Percentiles rank a stretch among this genome's conserved stretches.
These are phyloP conservation scores for Anguilla anguilla DNA, from an alignment of 2,797 vertebrate genomes.

Conservation along the genomic window DNA sequence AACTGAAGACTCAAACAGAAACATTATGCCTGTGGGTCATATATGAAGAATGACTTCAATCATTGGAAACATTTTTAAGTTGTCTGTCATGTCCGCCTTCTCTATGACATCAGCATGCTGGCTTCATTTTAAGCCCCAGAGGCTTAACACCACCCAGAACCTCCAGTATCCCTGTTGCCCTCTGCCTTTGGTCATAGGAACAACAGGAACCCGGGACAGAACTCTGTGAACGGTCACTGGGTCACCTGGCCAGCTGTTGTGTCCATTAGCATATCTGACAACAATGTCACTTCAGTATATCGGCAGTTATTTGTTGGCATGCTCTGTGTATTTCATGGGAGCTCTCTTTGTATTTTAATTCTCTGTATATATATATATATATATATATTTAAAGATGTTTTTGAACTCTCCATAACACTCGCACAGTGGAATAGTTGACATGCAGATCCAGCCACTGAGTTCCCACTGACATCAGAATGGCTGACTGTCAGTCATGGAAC, in stretches of 20 bases:
- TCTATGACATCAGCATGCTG: constrained; percentile 72
- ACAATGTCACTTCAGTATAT: constrained; percentile 47
- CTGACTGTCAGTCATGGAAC: constrained; percentile 29
- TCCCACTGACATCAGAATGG: constrained; percentile 32
- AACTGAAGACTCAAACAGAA: constrained; percentile 48
- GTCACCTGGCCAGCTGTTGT: constrained; percentile 56
- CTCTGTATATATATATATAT: constrained; percentile 45
- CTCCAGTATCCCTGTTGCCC: neutral
- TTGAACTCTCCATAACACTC: constrained; percentile 74
- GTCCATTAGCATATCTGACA: constrained; percentile 61
- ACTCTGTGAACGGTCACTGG: constrained; percentile 33
- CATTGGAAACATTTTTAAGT: constrained; percentile 40
- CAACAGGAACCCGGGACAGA: constrained; percentile 45
- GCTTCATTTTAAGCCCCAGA: constrained; percentile 65
- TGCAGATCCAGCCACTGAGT: constrained; percentile 48
- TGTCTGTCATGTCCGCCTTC: constrained; percentile 3
- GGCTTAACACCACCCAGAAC: constrained; percentile 33
- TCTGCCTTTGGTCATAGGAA: neutral
- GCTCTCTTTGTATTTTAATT: constrained; percentile 68
- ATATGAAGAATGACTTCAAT: constrained; percentile 41
- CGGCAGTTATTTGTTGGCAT: constrained; percentile 67
- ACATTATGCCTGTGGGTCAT: constrained; percentile 43
- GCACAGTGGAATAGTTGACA: constrained; percentile 65
- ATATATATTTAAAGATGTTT: constrained; percentile 55
- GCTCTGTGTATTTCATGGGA: constrained; percentile 71